A percentile compares a stretch with the other conserved stretches of the same genome.
Conservation (phyloP, 2,888 invertebrate species). For the Tiliacea aurago region DNA sequence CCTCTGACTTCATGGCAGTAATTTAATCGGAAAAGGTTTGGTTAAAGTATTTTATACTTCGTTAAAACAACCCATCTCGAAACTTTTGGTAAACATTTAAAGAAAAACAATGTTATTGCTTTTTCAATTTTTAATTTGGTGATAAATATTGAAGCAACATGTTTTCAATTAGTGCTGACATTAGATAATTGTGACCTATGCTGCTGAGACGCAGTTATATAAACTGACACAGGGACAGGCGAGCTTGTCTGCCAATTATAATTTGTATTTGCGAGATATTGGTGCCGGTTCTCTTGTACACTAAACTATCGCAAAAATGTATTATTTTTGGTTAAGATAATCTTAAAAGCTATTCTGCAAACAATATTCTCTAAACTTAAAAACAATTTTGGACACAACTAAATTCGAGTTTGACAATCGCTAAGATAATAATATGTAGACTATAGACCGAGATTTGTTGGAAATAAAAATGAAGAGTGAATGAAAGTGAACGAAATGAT, state of each 20-base stretch:
- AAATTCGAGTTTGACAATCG: no score
- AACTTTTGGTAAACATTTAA: slow-evolving; percentile 34
- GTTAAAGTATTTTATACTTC: slow-evolving; percentile 24
- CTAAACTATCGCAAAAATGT: no score
- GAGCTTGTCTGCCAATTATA: slow-evolving; percentile 33
- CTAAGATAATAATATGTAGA: no score
- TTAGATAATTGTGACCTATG: slow-evolving; percentile 32
- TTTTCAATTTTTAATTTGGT: slow-evolving; percentile 43
- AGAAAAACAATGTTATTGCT: slow-evolving; percentile 13
- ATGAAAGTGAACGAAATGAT: no score
- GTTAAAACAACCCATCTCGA: slow-evolving; percentile 29
- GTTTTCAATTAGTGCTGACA: slow-evolving; percentile 49
- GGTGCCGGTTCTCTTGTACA: no score
- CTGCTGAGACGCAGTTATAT: slow-evolving; percentile 2
- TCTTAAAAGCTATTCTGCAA: no score
- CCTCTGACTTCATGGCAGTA: slow-evolving; percentile 17
- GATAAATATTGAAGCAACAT: slow-evolving; percentile 46
- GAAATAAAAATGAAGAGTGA: no score
- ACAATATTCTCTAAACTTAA: no score
- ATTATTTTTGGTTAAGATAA: no score
- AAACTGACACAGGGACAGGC: slow-evolving; percentile 11
- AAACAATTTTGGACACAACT: no score
- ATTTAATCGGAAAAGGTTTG: slow-evolving; percentile 29
- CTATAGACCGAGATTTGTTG: no score
- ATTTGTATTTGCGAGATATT: slow-evolving; percentile 22